Percentiles rank a stretch among this genome's conserved stretches.
Evolutionary conservation across 92 coral and sea anemone genomes (phyloP).

Genomic region (Micromussa lordhowensis): DNA sequence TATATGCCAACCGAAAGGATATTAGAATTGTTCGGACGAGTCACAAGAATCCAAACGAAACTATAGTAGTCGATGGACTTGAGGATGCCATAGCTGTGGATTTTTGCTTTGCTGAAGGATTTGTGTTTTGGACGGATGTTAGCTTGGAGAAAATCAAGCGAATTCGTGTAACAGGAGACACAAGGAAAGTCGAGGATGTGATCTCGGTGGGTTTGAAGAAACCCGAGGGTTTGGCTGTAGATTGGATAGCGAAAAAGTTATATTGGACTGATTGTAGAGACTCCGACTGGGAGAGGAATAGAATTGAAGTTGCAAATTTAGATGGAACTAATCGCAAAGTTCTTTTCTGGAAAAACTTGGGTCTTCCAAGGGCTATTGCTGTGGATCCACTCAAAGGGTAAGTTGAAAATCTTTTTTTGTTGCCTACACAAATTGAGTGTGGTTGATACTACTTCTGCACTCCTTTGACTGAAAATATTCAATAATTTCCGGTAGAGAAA

Average conservation of each 20-base stretch:
- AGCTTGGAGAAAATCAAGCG: conserved; percentile 82
- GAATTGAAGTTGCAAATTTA: conserved; percentile 85
- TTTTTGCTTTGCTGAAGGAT: conserved; percentile 70
- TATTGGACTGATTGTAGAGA: conserved; percentile 89
- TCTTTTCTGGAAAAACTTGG: conserved; percentile 80
- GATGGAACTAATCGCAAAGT: conserved; percentile 85
- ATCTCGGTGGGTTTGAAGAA: conserved; percentile 71
- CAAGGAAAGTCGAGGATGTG: conserved; percentile 56
- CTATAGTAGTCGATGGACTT: conserved; percentile 68
- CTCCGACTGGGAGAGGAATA: conserved; percentile 62
- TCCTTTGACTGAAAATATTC: neutral
- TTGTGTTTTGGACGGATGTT: conserved; percentile 93
- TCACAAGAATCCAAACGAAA: conserved; percentile 58
- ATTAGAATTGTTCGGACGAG: conserved; percentile 70
- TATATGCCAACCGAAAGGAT: conserved; percentile 84
- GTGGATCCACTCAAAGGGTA: conserved; percentile 90
- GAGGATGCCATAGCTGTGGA: conserved; percentile 81
- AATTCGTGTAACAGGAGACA: conserved; percentile 55
- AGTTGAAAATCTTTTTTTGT: too few relatives aligned
- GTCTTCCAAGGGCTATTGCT: conserved; percentile 87
- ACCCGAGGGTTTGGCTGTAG: conserved; percentile 93
- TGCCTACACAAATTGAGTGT: too few relatives aligned
- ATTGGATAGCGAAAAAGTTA: conserved; percentile 80
- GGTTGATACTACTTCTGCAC: too few relatives aligned
- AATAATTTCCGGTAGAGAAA: neutral